phyloP scores from a whole-genome alignment of 2,888 invertebrate genomes.

The Rhagonycha lutea region DNA sequence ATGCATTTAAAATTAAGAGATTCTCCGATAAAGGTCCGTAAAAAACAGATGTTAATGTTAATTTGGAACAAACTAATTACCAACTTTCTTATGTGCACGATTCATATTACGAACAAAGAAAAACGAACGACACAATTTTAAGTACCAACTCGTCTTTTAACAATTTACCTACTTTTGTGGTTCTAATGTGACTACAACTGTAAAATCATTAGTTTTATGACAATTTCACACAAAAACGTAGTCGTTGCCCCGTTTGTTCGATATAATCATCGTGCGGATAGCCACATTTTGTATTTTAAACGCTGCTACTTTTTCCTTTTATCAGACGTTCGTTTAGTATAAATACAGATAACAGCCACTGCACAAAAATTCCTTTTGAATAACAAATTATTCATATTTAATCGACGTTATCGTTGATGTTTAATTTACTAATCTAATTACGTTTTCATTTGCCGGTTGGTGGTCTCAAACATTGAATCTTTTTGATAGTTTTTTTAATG shows the following conservation, averaged over 20 bases:
- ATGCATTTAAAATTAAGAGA: not conserved
- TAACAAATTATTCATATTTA: not conserved
- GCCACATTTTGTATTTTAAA: not conserved
- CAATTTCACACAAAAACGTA: not conserved
- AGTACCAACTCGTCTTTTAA: not conserved
- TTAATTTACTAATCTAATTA: not conserved
- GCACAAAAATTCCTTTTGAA: not conserved
- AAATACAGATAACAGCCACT: not conserved
- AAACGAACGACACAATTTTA: not conserved
- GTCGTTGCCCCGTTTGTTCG: not conserved
- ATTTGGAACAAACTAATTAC: not conserved
- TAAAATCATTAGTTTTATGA: not conserved
- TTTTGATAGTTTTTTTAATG: not conserved
- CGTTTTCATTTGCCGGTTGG: not conserved
- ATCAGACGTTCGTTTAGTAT: not conserved
- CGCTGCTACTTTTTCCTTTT: not conserved
- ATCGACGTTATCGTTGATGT: not conserved
- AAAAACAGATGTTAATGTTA: not conserved
- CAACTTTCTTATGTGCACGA: not conserved
- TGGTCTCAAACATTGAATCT: not conserved
- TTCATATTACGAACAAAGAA: not conserved
- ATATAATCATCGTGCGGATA: not conserved
- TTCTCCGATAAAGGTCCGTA: not conserved
- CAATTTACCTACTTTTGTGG: not conserved
- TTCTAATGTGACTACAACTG: not conserved